Conservation (phyloP, 2,888 invertebrate species). For the Agelastica alni region DNA sequence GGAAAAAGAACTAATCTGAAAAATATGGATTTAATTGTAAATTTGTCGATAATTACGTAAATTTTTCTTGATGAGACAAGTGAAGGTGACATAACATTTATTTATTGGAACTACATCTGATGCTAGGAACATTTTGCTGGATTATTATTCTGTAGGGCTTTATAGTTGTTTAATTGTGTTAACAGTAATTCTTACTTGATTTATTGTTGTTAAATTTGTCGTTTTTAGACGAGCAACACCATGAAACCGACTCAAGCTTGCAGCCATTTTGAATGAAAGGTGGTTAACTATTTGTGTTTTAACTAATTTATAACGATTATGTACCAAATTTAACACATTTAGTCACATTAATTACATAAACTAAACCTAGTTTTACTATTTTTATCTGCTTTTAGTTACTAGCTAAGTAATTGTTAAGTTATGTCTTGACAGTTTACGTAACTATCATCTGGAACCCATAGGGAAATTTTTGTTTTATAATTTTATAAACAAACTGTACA, state of each 20-base stretch:
- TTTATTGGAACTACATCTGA: background rate
- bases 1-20: conserved; percentile 76
- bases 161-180: conserved; percentile 37
- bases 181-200: conserved; percentile 80
- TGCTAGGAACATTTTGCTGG: background rate
- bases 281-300: conserved; percentile 10
- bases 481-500: too few species aligned
- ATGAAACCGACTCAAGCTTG: conserved; percentile 84
- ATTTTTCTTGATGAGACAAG: background rate
- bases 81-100: conserved; percentile 38
- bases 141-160: too few species aligned
- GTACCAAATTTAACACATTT: background rate
- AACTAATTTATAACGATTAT: background rate
- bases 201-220: conserved; percentile 67
- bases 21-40: too few species aligned
- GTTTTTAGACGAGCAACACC: conserved; percentile 82
- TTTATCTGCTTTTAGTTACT: conserved; percentile 11
- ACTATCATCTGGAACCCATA: too few species aligned
- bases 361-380: conserved; percentile 23
- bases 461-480: too few species aligned
- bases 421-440: conserved; percentile 53
- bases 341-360: background rate
- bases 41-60: background rate
- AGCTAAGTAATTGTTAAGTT: conserved; percentile 8
- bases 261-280: conserved; percentile 76